Evolutionary conservation across 2,797 vertebrate genomes (phyloP).

Genomic region (Acipenser transmontanus): DNA sequence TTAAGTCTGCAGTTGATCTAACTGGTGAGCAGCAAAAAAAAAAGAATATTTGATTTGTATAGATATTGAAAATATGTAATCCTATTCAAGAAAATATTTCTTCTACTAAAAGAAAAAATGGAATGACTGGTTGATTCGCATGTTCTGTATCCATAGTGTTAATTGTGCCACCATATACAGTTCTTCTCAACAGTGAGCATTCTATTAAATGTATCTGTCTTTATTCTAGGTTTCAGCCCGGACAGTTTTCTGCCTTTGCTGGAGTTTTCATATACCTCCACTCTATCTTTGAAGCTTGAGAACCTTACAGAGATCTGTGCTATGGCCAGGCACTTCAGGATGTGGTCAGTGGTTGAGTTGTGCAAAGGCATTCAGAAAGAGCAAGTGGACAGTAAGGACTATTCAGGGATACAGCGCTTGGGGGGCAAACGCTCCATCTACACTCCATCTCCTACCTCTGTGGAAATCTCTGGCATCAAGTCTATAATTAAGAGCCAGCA

Average conservation of each 20-base stretch:
- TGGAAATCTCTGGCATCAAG: conserved; percentile 14
- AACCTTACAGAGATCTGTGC: conserved; percentile 64
- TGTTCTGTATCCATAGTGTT: no score
- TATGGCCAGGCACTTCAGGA: conserved; percentile 70
- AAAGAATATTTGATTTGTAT: not conserved
- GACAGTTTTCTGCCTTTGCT: conserved; percentile 64
- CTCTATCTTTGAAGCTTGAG: conserved; percentile 54
- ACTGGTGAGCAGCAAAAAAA: conserved; percentile 48
- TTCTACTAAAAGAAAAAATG: no score
- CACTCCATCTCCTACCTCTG: conserved; percentile 20
- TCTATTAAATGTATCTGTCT: conserved; percentile 6
- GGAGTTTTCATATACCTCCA: conserved; percentile 74
- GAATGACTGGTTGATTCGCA: no score
- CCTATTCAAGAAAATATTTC: no score
- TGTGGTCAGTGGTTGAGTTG: conserved; percentile 72
- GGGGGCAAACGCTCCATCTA: conserved; percentile 7
- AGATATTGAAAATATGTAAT: no score
- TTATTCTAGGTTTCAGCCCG: conserved; percentile 57
- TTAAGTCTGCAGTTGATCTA: conserved; percentile 61
- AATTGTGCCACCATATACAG: no score
- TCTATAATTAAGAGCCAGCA: conserved; percentile 26
- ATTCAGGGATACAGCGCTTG: not conserved
- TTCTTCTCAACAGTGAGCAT: not conserved
- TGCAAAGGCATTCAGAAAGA: conserved; percentile 63
- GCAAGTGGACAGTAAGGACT: conserved; percentile 29